Base-by-base conservation (phyloP, 2,888 invertebrate genomes). In the Anodontia alba region DNA sequence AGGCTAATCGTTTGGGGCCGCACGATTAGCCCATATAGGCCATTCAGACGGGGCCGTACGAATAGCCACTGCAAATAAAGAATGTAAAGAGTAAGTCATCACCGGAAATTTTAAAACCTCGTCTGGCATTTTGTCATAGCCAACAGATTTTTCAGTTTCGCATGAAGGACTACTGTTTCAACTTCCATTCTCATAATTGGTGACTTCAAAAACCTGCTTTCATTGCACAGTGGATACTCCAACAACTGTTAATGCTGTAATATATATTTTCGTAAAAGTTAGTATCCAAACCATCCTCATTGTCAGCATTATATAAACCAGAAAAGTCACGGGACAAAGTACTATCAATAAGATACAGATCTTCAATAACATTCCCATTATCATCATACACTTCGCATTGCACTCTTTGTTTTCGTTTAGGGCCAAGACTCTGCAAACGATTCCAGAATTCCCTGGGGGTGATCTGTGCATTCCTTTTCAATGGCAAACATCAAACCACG, bases 401-500 rank as follows among this genome's bases (percentile, higher is more conserved):
- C 20, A 78, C 68, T 1, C 72, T 49, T n/a, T 54, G 68, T 38
- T 69, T 54, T 23, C 38, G 26, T 42, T 54, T 66, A 17, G 78
- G 78, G 26, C 78, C 78, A 3, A 73, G 33, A 20, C 31, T 68
- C 26, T 73, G 66, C 23, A 78, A 54, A 43, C 57, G 69, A 26
- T 23, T 29, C 74, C 62, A 73, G 38, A 69, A 79, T 17, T 70
- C 69, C 20, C 36, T 79, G 12, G 73, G 78, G 51, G 74, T 74
- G 23, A n/a, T 43, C 46, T 17, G 43, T 66, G 31, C 70, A n/a
- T n/a, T 54, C 42, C 8, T 10, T 20, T 62, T 79, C 74, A 49
- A 79, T 79, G 10, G 74, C 70, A 17, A 42, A 10, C 43, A 66
- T 54, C 12, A 62, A 7, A 15, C 74, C 20, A 17, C 33, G n/a